Conservation (phyloP, 2,888 invertebrate species). For the Drosophila anomalata region DNA sequence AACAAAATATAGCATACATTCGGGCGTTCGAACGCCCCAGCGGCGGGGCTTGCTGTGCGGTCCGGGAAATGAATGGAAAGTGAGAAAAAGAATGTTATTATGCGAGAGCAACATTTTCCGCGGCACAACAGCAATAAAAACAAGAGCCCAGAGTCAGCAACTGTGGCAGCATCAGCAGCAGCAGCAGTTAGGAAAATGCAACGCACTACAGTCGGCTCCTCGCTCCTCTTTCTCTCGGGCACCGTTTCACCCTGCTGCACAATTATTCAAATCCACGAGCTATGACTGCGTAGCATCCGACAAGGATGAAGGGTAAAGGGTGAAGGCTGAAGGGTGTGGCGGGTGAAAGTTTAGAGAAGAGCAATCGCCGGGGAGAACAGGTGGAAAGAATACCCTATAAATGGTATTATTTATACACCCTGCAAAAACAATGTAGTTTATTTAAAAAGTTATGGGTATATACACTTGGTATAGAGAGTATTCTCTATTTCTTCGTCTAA, state of each 20-base stretch:
- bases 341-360: slow-evolving; percentile 5
- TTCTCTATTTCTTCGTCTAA: too few relatives aligned
- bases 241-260: slow-evolving; percentile 73
- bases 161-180: slow-evolving; percentile 26
- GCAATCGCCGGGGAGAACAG: slow-evolving; percentile 7
- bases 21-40: slow-evolving; percentile 12
- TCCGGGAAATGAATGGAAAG: slow-evolving; percentile 1
- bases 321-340: not conserved
- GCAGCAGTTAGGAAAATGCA: slow-evolving; percentile 41
- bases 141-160: slow-evolving; percentile 7
- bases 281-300: slow-evolving; percentile 56
- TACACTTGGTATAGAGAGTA: too few relatives aligned
- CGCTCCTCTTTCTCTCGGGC: not conserved
- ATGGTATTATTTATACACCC: too few relatives aligned
- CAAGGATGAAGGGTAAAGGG: not conserved
- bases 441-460: too few relatives aligned
- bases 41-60: not conserved
- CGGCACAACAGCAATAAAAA: slow-evolving; percentile 14
- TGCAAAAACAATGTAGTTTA: too few relatives aligned
- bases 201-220: slow-evolving; percentile 41
- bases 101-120: slow-evolving; percentile 29
- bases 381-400: slow-evolving; percentile 9
- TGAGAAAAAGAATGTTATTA: slow-evolving; percentile 36
- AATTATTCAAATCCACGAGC: slow-evolving; percentile 76
- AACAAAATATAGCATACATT: slow-evolving; percentile 58